Conservation (phyloP, 2,888 invertebrate species). For the Nyleta sp. region DNA sequence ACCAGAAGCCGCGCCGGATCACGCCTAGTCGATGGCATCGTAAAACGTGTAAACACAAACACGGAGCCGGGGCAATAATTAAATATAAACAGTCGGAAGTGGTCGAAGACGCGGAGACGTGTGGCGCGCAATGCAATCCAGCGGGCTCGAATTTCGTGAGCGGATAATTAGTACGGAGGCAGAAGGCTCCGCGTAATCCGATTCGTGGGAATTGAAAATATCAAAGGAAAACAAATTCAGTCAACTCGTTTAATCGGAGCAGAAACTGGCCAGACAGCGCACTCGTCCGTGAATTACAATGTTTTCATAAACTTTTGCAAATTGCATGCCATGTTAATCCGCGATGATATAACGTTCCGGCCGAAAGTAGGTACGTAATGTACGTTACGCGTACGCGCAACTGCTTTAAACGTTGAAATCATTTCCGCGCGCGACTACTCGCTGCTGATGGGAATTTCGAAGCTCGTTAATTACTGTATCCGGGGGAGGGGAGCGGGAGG, state of each 20-base stretch:
- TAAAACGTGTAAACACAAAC: conserved; percentile 44
- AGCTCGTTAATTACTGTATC: conserved; percentile 57
- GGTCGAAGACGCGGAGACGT: conserved; percentile 19
- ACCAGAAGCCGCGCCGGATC: not conserved
- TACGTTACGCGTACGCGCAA: conserved; percentile 19
- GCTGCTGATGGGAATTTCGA: conserved; percentile 51
- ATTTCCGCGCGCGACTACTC: conserved; percentile 34
- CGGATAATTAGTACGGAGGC: conserved; percentile 62
- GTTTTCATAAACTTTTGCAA: conserved; percentile 60
- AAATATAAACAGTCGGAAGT: conserved; percentile 55
- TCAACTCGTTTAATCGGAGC: conserved; percentile 40
- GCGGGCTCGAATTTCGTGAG: conserved; percentile 36
- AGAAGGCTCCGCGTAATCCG: conserved; percentile 61
- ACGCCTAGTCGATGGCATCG: conserved; percentile 4
- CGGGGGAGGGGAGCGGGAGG: not conserved
- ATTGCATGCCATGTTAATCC: conserved; percentile 48
- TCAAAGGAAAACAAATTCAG: conserved; percentile 64
- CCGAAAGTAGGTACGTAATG: conserved; percentile 46
- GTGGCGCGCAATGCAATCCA: conserved; percentile 15
- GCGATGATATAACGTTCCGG: conserved; percentile 48
- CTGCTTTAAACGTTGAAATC: conserved; percentile 47
- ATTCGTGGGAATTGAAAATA: conserved; percentile 69
- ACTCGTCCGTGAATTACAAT: conserved; percentile 48
- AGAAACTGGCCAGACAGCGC: conserved; percentile 34
- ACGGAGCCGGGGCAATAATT: conserved; percentile 34